A percentile compares a stretch with the other conserved stretches of the same genome.
These are phyloP conservation scores for Lasioglossum leucozonium DNA, from an alignment of 2,888 invertebrate species.

Conservation along the genomic window DNA sequence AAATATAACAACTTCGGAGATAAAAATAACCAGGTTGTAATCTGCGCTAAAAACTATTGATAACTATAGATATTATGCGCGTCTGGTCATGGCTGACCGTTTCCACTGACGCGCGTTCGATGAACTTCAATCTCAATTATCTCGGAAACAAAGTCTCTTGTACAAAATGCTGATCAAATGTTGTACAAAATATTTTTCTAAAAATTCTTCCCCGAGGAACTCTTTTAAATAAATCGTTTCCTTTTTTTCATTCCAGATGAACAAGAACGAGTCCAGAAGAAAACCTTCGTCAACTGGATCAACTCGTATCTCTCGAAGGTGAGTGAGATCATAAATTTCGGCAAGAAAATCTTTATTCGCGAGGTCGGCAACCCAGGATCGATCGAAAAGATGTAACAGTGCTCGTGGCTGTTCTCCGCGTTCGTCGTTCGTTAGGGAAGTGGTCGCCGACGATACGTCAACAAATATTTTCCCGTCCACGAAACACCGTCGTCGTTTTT, in stretches of 20 bases:
- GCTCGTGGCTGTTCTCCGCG: not conserved
- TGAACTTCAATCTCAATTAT: not conserved
- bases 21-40: no score
- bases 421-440: not conserved
- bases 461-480: constrained; percentile 8
- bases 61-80: not conserved
- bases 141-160: not conserved
- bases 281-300: constrained; percentile 99
- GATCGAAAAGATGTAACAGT: not conserved
- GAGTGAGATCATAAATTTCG: constrained; percentile 79
- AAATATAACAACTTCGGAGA: no score
- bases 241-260: constrained; percentile 92
- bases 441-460: not conserved
- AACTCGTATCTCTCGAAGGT: constrained; percentile 98
- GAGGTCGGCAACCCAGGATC: not conserved
- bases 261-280: constrained; percentile 99
- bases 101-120: not conserved
- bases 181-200: no score
- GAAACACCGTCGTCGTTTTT: not conserved
- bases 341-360: not conserved
- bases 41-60: no score
- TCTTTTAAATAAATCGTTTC: not conserved
- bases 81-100: not conserved
- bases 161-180: no score
- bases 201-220: not conserved